Conservation (phyloP, 2,888 invertebrate species). For the Eristalis pertinax region DNA sequence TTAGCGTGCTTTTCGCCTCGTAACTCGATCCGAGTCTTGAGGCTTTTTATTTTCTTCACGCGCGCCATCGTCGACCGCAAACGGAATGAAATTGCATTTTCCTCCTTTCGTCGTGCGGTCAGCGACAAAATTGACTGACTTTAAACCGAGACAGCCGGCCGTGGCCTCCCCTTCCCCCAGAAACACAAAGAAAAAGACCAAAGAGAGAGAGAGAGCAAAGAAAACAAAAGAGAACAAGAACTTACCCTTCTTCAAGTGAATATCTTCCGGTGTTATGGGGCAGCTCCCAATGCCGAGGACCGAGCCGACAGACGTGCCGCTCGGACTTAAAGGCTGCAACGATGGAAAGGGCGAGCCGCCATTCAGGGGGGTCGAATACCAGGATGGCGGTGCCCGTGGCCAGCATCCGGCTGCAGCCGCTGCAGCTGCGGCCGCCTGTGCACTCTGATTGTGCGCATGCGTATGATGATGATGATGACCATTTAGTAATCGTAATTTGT, state of each 20-base stretch:
- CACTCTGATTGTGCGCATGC: slow-evolving; percentile 73
- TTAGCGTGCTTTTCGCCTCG: slow-evolving; percentile 7
- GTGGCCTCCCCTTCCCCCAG: no score
- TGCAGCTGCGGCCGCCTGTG: slow-evolving; percentile 71
- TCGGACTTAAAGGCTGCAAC: slow-evolving; percentile 68
- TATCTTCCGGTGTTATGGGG: slow-evolving; percentile 74
- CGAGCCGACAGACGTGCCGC: slow-evolving; percentile 57
- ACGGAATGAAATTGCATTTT: slow-evolving; percentile 9
- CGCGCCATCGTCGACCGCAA: slow-evolving; percentile 45
- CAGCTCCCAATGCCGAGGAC: slow-evolving; percentile 70
- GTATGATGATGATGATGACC: slow-evolving; percentile 73
- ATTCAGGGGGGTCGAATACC: slow-evolving; percentile 79
- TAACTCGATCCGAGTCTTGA: slow-evolving; percentile 20
- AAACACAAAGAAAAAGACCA: no score
- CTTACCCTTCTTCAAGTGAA: slow-evolving; percentile 77
- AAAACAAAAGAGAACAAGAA: no score
- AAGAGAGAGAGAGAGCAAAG: no score
- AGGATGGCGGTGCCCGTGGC: slow-evolving; percentile 78
- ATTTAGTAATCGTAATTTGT: slow-evolving; percentile 79
- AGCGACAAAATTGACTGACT: not conserved
- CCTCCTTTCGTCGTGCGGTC: not conserved
- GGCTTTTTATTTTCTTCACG: slow-evolving; percentile 41
- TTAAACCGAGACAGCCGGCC: no score
- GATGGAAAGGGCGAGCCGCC: slow-evolving; percentile 74
- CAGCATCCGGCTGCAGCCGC: slow-evolving; percentile 74